phyloP scores from a whole-genome alignment of 2,888 invertebrate genomes.

The Nectonema munidae region DNA sequence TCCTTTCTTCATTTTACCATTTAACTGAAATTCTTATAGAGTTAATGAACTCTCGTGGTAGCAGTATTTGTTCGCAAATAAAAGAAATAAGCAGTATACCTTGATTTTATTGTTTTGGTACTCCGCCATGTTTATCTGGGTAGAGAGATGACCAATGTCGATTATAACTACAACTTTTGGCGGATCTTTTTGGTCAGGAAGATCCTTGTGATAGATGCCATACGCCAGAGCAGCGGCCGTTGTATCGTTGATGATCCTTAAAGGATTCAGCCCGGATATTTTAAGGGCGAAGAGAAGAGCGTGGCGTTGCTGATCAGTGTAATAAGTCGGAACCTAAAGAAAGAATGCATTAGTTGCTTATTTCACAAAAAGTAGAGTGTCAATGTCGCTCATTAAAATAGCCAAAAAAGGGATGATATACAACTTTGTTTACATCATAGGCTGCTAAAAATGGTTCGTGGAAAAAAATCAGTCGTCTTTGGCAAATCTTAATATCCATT shows the following conservation, averaged over 20 bases:
- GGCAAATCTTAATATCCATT: too few species aligned
- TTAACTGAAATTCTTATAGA: too few species aligned
- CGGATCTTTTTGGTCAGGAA: constrained; percentile 44
- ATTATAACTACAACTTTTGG: constrained; percentile 73
- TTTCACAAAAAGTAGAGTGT: not conserved
- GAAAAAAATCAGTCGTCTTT: too few species aligned
- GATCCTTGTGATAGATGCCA: constrained; percentile 87
- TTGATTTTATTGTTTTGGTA: constrained; percentile 73
- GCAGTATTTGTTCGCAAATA: not conserved
- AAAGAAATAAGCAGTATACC: constrained; percentile 23
- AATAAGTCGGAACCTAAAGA: constrained; percentile 44
- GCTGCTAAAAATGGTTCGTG: too few species aligned
- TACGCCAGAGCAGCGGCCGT: constrained; percentile 80
- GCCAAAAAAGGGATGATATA: too few species aligned
- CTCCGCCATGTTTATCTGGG: constrained; percentile 57
- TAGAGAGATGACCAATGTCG: constrained; percentile 65
- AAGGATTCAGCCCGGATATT: constrained; percentile 65
- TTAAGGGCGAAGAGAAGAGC: constrained; percentile 59
- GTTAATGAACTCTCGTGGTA: too few species aligned
- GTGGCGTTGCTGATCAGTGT: constrained; percentile 64
- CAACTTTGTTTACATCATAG: too few species aligned
- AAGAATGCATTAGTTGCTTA: too few species aligned
- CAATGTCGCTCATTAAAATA: not conserved
- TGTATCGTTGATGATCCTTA: constrained; percentile 78
- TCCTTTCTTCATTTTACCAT: too few species aligned